phyloP scores from a whole-genome alignment of 1,140 invertebrate genomes.

The Trichogramma pretiosum region DNA sequence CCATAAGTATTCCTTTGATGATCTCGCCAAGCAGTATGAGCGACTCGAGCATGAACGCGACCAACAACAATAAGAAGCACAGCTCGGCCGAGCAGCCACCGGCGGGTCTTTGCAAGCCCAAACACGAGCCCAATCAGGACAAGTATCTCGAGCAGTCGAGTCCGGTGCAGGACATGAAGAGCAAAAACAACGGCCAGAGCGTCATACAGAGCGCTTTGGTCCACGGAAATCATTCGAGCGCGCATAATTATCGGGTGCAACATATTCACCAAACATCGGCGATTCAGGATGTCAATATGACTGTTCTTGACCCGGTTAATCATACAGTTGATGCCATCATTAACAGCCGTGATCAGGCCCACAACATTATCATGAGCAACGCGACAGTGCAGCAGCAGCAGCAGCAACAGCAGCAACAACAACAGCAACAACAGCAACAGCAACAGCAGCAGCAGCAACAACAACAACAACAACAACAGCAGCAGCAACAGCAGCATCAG shows the following conservation, averaged over 20 bases:
- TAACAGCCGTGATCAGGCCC: slow-evolving; percentile 43
- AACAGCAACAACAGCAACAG: too few species aligned
- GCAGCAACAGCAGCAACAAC: slow-evolving; percentile 43
- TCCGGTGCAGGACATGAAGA: slow-evolving; percentile 42
- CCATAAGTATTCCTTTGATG: too few species aligned
- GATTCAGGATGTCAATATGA: slow-evolving; percentile 44
- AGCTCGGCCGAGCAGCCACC: too few species aligned
- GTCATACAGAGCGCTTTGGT: slow-evolving; percentile 35
- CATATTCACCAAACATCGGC: slow-evolving; percentile 30
- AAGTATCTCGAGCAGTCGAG: too few species aligned
- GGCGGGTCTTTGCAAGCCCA: slow-evolving; percentile 46
- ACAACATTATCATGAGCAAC: slow-evolving; percentile 9
- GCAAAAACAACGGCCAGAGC: slow-evolving; percentile 22
- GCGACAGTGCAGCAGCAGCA: slow-evolving; percentile 45
- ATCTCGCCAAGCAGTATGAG: slow-evolving; percentile 29
- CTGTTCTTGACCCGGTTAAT: slow-evolving; percentile 42
- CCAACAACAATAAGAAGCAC: neutral
- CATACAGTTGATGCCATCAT: slow-evolving; percentile 47
- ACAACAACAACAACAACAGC: slow-evolving; percentile 36
- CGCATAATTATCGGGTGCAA: slow-evolving; percentile 35
- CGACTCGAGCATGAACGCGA: slow-evolving; percentile 2
- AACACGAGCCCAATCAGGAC: slow-evolving; percentile 55
- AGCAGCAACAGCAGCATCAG: slow-evolving; percentile 45
- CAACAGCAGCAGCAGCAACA: slow-evolving; percentile 48
- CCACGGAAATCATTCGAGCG: neutral